phyloP scores from a whole-genome alignment of 2,113 vertebrate genomes.

The Anas platyrhynchos region DNA sequence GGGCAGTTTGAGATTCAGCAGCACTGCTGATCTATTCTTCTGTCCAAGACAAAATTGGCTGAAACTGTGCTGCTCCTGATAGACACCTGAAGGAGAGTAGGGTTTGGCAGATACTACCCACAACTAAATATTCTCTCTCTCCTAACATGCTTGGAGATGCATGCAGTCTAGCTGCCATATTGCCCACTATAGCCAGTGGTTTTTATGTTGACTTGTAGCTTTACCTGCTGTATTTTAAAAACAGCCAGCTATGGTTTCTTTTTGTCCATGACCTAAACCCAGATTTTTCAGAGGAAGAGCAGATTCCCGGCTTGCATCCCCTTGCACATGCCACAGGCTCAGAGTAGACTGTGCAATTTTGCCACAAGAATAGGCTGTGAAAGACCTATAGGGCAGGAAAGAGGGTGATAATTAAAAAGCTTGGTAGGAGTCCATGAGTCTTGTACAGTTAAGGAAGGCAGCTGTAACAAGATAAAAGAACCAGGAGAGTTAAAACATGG shows the following conservation, averaged over 20 bases:
- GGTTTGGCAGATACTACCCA: background rate
- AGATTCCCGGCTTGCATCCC: background rate
- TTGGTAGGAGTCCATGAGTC: background rate
- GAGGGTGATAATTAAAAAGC: background rate
- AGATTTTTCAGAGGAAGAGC: background rate
- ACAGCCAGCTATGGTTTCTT: background rate
- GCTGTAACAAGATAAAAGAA: background rate
- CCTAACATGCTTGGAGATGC: background rate
- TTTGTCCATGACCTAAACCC: background rate
- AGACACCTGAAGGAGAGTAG: background rate
- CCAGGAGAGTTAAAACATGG: background rate
- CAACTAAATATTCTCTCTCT: background rate
- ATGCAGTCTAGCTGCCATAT: background rate
- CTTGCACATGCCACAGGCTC: background rate
- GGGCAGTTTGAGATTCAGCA: background rate
- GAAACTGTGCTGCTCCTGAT: background rate
- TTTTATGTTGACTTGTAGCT: background rate
- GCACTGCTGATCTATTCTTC: background rate
- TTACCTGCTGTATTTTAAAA: background rate
- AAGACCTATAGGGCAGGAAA: background rate
- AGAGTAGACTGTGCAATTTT: background rate
- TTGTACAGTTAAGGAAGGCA: background rate
- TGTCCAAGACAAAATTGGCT: background rate
- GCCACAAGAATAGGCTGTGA: background rate
- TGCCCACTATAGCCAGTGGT: background rate